Evolutionary conservation across 2,113 vertebrate genomes (phyloP), one percentile per base, ranked within the genome.

Genomic region (Nansenia antarctica): DNA sequence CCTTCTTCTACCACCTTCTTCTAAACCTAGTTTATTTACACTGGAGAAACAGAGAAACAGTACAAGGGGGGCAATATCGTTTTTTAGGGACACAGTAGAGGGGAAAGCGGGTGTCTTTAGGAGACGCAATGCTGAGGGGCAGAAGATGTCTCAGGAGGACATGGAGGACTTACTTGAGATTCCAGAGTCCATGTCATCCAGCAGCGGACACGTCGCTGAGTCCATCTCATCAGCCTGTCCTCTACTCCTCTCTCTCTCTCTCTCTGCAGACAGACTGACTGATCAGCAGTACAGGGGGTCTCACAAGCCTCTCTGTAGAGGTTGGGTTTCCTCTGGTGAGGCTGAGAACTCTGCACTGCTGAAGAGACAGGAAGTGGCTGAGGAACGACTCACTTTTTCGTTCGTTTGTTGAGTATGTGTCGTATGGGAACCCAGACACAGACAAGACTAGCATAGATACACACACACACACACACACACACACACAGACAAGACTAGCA

Each of bases 351-450:
- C 62, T n/a, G n/a, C n/a, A n/a, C n/a, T n/a, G n/a, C n/a, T n/a
- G 18, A 15, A 37, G 66, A 70, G 31, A 82, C 88, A 88, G 90
- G 87, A 91, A 91, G 79, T 68, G 9, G 7, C 32, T 65, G 24
- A 37, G 9, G 1, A 22, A 31, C 61, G 3, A 20, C 49, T 53
- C 18, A n/a, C n/a, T n/a, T n/a, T n/a, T n/a, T n/a, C n/a, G n/a
- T n/a, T n/a, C n/a, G n/a, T n/a, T n/a, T n/a, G n/a, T n/a, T n/a
- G n/a, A n/a, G n/a, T n/a, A n/a, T n/a, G n/a, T n/a, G n/a, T n/a
- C n/a, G n/a, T n/a, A n/a, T n/a, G n/a, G n/a, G n/a, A n/a, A n/a
- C n/a, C n/a, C n/a, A n/a, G n/a, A 14, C 26, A 34, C 0, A 57
- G 69, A 77, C 73, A 67, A 82, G 79, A 67, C 74, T n/a, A 15